A percentile compares a stretch with the other conserved stretches of the same genome.
phyloP scores from a whole-genome alignment of 53 echinoderm and acorn worm species.

The Echinometra lucunter region DNA sequence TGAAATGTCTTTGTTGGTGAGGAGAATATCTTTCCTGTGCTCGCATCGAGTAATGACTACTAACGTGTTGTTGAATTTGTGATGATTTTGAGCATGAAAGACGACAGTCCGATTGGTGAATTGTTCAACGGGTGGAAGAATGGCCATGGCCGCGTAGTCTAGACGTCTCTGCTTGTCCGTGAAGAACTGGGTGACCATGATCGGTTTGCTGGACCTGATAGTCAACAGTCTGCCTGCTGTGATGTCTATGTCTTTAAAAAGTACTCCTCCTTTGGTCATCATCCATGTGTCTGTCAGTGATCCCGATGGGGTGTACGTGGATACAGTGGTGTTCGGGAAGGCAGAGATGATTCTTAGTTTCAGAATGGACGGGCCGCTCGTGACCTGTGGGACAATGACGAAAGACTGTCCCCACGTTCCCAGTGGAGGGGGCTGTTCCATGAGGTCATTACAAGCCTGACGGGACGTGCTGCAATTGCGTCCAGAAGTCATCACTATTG shows the following conservation, averaged over 20 bases:
- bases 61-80: conserved; percentile 9
- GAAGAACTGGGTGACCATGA: conserved; percentile 62
- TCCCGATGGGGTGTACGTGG: conserved; percentile 25
- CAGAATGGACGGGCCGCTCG: neutral
- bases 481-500: conserved; percentile 1
- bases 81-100: conserved; percentile 58
- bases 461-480: conserved; percentile 23
- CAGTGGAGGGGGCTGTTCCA: conserved; percentile 61
- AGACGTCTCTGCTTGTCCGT: conserved; percentile 45
- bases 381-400: conserved; percentile 52
- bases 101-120: conserved; percentile 63
- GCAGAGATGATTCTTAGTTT: conserved; percentile 62
- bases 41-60: conserved; percentile 53
- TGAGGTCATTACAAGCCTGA: conserved; percentile 33
- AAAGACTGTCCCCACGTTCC: conserved; percentile 66
- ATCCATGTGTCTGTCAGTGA: neutral
- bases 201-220: conserved; percentile 27
- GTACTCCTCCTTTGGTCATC: neutral
- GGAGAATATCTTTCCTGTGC: conserved; percentile 53
- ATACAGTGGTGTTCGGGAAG: conserved; percentile 52
- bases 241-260: conserved; percentile 31
- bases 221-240: conserved; percentile 20
- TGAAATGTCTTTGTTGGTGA: conserved; percentile 37
- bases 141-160: conserved; percentile 62
- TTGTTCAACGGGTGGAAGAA: conserved; percentile 75